Base-by-base conservation (phyloP, 1,140 invertebrate genomes). In the Gonatopus flavifemur region DNA sequence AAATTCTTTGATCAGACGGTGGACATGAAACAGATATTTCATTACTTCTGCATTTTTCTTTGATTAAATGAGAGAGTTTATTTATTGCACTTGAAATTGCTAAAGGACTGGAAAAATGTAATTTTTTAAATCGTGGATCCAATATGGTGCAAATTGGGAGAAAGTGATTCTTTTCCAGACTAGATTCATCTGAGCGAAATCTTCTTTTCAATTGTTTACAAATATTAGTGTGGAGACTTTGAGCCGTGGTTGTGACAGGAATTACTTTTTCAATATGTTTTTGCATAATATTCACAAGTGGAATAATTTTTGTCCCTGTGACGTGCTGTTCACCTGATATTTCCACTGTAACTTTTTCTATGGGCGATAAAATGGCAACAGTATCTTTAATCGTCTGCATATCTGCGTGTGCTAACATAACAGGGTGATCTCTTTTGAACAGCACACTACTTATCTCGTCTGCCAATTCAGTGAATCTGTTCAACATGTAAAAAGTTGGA, bases 401-500 rank as follows among this genome's bases (percentile, higher is more conserved):
- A 62, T 77, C 70, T 31, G 49, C 43, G 6, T 37, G 64, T 55
- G 21, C 51, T 5, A 76, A 42, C 64, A 77, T 69, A 8, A 61
- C 35, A 13, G 73, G 71, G 67, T 52, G 38, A 51, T 70, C 4
- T 76, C 32, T 6, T 60, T 42, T 52, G 19, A 62, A 21, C 57
- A 42, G 8, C 72, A 28, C 21, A 67, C 60, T 6, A 72, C 33
- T 64, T 77, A 77, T 49, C 70, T 41, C 51, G 65, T 31, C 1
- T 71, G 52, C 72, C 73, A 74, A 44, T 75, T 67, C 41, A 59
- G 72, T n/a, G n/a, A n/a, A n/a, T n/a, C n/a, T 2, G 64, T 70
- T 20, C n/a, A n/a, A n/a, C n/a, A n/a, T n/a, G n/a, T n/a, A n/a
- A n/a, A n/a, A n/a, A n/a, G n/a, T n/a, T n/a, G 61, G 64, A 40